Evolutionary conservation across 2,888 invertebrate species (phyloP).

Genomic region (Chrysodeixis includens): DNA sequence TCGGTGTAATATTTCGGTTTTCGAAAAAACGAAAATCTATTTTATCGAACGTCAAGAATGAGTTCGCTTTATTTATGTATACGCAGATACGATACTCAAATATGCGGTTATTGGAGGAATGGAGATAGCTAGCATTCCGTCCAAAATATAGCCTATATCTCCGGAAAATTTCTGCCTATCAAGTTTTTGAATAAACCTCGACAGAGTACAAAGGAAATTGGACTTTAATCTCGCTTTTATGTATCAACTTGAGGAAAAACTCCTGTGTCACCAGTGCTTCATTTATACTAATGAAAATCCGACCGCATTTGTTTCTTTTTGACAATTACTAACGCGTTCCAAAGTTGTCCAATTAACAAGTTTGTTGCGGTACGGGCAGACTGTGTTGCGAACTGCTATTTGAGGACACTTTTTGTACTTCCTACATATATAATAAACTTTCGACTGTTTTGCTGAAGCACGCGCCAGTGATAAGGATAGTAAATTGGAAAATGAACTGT

Average conservation of each 20-base stretch:
- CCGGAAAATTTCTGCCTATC: background rate
- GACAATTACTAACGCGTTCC: background rate
- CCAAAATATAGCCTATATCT: background rate
- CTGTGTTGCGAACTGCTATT: background rate
- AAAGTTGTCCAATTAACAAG: constrained; percentile 6
- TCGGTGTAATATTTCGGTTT: too few species aligned
- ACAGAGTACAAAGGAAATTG: background rate
- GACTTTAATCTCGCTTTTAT: background rate
- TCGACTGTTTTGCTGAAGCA: too few species aligned
- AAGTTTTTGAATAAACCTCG: background rate
- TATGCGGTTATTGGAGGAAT: constrained; percentile 4
- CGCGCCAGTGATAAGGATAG: background rate
- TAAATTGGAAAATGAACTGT: background rate
- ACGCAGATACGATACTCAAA: background rate
- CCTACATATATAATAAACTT: background rate
- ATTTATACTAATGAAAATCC: background rate
- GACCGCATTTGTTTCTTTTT: background rate
- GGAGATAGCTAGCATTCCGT: constrained; percentile 4
- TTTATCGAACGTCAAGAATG: background rate
- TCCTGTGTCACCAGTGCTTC: background rate
- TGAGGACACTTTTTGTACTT: background rate
- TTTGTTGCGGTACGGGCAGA: constrained; percentile 1
- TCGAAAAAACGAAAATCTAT: too few species aligned
- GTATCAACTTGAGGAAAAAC: background rate
- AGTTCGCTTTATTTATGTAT: background rate